Evolutionary conservation across 2,888 invertebrate genomes (phyloP), one percentile per base, ranked within the genome.

Genomic region (Drosophila hawaiiensis): DNA sequence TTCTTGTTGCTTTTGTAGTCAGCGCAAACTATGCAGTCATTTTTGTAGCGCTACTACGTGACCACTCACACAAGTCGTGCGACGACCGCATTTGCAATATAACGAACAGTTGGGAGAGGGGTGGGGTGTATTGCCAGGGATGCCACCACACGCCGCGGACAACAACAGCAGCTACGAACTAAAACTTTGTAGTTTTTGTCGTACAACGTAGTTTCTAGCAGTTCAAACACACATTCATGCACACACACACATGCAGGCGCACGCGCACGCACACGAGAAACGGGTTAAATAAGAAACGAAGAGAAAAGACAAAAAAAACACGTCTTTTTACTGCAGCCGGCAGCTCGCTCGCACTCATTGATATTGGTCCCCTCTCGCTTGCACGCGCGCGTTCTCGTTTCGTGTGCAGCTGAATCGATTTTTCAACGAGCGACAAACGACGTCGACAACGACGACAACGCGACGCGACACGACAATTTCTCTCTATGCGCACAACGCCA

Each of bases 391-490:
- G 78, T 80, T 68, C 80, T 82, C 80, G 82, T 79, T 82, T 73
- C 66, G 62, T 73, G 76, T 72, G 76, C 78, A 84, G 86, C 86
- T 86, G 80, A 85, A 87, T 88, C 90, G 88, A 87, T 90, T 87
- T 88, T 90, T 87, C 83, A 77, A 78, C 82, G 74, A 80, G 72
- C 82, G 69, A 82, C 81, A 77, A 82, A 68, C 70, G 67, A 71
- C 64, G 56, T 50, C 73, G 67, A 35, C 71, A 49, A 67, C 66
- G 33, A 50, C 63, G 50, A 58, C 62, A 58, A 55, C 73, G 63
- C 76, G 63, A 70, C 76, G 80, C 88, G 79, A 80, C 82, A 79
- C 89, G 89, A 84, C 80, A 90, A 85, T 90, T 87, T 90, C 86
- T 83, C 86, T 89, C 65, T 68, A 76, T 67, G 56, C 31, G 53